These are phyloP conservation scores for Arge pagana DNA, from an alignment of 2,888 invertebrate genomes.

Conservation along the genomic window DNA sequence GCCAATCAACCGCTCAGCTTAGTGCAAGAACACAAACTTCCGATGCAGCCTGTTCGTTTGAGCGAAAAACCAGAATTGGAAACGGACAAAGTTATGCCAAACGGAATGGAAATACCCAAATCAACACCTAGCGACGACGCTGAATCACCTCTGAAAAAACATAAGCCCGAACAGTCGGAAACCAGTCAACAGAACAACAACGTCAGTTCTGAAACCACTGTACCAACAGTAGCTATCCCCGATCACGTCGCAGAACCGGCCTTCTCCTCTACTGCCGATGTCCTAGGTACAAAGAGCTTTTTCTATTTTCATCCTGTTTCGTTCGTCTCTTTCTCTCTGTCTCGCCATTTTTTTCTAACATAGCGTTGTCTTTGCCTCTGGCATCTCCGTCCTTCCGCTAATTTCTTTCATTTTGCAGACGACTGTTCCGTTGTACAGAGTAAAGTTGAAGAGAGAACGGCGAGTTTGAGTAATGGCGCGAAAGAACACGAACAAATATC, in stretches of 20 bases:
- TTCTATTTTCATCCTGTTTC: too few species aligned
- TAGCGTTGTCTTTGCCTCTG: too few species aligned
- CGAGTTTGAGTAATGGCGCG: constrained; percentile 41
- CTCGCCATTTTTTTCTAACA: too few species aligned
- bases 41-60: constrained; percentile 40
- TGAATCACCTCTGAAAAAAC: constrained; percentile 34
- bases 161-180: too few species aligned
- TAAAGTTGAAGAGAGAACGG: constrained; percentile 51
- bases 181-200: constrained; percentile 47
- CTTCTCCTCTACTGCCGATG: constrained; percentile 31
- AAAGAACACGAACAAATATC: constrained; percentile 40
- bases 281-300: constrained; percentile 37
- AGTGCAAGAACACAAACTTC: constrained; percentile 55
- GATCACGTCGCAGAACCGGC: constrained; percentile 34
- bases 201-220: constrained; percentile 44
- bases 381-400: too few species aligned
- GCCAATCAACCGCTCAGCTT: constrained; percentile 50
- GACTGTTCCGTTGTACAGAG: constrained; percentile 35
- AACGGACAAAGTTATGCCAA: constrained; percentile 45
- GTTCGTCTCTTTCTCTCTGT: too few species aligned
- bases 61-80: constrained; percentile 41
- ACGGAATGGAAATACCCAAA: constrained; percentile 46
- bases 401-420: too few species aligned
- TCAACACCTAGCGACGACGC: constrained; percentile 36
- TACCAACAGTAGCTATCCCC: constrained; percentile 31